phyloP scores from a whole-genome alignment of 2,888 invertebrate species.

The Plutella xylostella region DNA sequence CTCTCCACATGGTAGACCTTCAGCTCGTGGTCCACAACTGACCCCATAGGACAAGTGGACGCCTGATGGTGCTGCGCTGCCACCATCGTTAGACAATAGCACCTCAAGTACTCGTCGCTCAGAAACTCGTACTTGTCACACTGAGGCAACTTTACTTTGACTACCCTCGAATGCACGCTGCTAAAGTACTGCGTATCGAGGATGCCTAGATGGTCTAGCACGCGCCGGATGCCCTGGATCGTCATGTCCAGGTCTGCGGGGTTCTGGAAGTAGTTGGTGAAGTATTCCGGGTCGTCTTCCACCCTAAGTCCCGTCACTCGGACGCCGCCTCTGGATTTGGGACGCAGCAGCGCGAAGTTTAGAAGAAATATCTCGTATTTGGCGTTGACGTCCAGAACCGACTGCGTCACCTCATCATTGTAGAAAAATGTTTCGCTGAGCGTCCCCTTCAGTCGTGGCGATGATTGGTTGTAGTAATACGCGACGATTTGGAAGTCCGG shows the following conservation, averaged over 20 bases:
- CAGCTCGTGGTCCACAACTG: slow-evolving; percentile 34
- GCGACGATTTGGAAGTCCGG: neutral
- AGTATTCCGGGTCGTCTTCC: neutral
- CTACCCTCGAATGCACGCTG: slow-evolving; percentile 23
- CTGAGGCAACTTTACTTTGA: slow-evolving; percentile 28
- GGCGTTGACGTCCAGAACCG: neutral
- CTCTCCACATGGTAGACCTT: slow-evolving; percentile 63
- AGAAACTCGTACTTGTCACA: slow-evolving; percentile 27
- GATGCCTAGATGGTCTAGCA: slow-evolving; percentile 23
- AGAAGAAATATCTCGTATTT: slow-evolving; percentile 16
- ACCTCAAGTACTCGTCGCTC: slow-evolving; percentile 38
- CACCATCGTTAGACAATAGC: slow-evolving; percentile 31
- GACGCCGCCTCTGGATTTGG: slow-evolving; percentile 32
- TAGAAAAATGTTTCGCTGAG: neutral
- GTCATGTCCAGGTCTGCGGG: neutral
- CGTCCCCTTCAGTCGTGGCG: neutral
- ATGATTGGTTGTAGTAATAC: neutral
- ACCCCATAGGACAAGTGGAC: slow-evolving; percentile 42
- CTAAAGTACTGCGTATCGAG: slow-evolving; percentile 23
- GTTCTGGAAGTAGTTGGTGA: too few species aligned
- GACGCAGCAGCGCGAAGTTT: slow-evolving; percentile 24
- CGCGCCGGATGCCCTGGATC: slow-evolving; percentile 25
- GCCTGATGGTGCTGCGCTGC: slow-evolving; percentile 31
- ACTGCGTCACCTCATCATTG: neutral
- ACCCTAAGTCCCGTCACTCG: neutral